Evolutionary conservation across 2,113 vertebrate genomes (phyloP).

Genomic region (Bos indicus): DNA sequence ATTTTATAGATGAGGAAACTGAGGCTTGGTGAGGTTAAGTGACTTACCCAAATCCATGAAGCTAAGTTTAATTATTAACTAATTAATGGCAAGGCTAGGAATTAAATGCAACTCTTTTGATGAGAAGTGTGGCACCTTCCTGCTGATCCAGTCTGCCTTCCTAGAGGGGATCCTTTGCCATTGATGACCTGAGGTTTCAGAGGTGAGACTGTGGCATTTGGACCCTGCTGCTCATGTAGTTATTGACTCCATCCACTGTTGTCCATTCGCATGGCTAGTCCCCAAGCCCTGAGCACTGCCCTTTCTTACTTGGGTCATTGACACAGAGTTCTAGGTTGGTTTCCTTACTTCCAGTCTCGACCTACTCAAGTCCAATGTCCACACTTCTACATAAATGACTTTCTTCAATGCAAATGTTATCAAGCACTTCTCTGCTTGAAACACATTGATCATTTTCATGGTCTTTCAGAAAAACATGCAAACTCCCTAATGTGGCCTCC

Average conservation of each 20-base stretch:
- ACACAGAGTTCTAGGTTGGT: background rate
- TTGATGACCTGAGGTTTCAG: background rate
- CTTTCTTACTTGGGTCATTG: background rate
- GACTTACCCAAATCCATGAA: background rate
- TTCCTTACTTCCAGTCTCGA: background rate
- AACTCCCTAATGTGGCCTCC: background rate
- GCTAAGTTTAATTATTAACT: background rate
- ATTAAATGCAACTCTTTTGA: background rate
- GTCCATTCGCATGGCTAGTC: accelerated
- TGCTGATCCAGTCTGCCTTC: background rate
- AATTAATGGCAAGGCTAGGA: background rate
- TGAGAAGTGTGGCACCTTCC: background rate
- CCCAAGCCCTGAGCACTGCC: background rate
- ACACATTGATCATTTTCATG: background rate
- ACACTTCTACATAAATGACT: background rate
- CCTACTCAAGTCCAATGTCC: background rate
- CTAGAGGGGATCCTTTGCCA: background rate
- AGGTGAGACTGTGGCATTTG: background rate
- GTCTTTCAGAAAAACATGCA: background rate
- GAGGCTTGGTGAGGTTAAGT: background rate
- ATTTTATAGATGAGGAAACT: background rate
- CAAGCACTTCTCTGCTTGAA: background rate
- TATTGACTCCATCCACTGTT: background rate
- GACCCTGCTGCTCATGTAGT: background rate
- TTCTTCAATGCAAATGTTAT: background rate